Conservation (phyloP, 2,113 vertebrate genomes). For the Siniperca chuatsi region DNA sequence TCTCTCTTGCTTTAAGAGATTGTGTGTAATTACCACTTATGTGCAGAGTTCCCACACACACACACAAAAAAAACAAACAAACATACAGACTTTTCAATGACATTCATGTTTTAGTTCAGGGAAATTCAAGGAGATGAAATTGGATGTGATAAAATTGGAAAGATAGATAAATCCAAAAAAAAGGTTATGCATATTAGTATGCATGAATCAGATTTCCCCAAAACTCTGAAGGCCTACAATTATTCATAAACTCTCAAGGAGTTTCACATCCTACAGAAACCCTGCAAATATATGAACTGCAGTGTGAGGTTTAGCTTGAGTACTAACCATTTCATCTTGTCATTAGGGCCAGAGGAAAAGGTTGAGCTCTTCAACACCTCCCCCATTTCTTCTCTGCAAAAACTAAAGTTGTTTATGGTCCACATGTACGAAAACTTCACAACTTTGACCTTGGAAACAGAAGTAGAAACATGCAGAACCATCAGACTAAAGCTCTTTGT, state of each 20-base stretch:
- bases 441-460: slow-evolving; percentile 91
- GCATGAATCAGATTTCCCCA: neutral
- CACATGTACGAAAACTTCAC: slow-evolving; percentile 99
- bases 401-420: slow-evolving; percentile 99
- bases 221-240: neutral
- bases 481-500: neutral
- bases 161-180: neutral
- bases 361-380: slow-evolving; percentile 99
- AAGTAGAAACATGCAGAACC: slow-evolving; percentile 20
- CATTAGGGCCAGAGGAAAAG: slow-evolving; percentile 98
- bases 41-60: neutral
- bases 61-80: neutral
- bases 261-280: neutral
- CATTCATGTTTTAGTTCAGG: neutral
- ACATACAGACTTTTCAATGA: neutral
- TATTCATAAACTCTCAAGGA: neutral
- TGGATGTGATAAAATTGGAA: neutral
- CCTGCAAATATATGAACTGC: neutral
- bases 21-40: slow-evolving; percentile 8
- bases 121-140: slow-evolving; percentile 10
- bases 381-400: slow-evolving; percentile 99
- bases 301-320: neutral
- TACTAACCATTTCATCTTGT: slow-evolving; percentile 98
- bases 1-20: slow-evolving; percentile 11
- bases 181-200: neutral